Percentiles rank a stretch among this genome's conserved stretches.
Conservation (phyloP, 2,113 vertebrate genomes). For the Bathybates hornii region DNA sequence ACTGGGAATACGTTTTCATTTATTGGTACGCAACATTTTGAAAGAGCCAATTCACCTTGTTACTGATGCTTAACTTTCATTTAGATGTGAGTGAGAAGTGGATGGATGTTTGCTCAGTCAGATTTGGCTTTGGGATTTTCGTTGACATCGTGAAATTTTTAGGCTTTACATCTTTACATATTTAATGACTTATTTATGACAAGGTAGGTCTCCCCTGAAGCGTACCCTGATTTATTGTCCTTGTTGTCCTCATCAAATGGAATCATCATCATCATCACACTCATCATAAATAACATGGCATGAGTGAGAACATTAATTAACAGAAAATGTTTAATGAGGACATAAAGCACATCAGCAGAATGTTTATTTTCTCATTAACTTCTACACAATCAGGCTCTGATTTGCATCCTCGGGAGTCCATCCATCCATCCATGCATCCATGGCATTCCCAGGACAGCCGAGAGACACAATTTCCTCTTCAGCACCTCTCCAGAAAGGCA, state of each 20-base stretch:
- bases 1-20: not conserved
- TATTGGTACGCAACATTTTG: not conserved
- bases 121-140: not conserved
- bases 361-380: not conserved
- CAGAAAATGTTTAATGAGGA: not conserved
- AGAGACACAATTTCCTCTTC: not conserved
- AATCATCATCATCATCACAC: not conserved
- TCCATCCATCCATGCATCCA: not conserved
- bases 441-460: not conserved
- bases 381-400: not conserved
- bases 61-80: not conserved
- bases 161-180: not conserved
- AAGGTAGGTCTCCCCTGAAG: not conserved
- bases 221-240: not conserved
- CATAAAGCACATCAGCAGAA: not conserved
- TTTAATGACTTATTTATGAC: not conserved
- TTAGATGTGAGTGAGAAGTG: not conserved
- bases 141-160: not conserved
- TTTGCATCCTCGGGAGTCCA: not conserved
- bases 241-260: not conserved
- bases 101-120: not conserved
- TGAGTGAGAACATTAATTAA: not conserved
- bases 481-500: not conserved
- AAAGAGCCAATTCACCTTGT: not conserved
- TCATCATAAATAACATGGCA: not conserved